phyloP scores from a whole-genome alignment of 2,888 invertebrate genomes.

The Fragum whitleyi region DNA sequence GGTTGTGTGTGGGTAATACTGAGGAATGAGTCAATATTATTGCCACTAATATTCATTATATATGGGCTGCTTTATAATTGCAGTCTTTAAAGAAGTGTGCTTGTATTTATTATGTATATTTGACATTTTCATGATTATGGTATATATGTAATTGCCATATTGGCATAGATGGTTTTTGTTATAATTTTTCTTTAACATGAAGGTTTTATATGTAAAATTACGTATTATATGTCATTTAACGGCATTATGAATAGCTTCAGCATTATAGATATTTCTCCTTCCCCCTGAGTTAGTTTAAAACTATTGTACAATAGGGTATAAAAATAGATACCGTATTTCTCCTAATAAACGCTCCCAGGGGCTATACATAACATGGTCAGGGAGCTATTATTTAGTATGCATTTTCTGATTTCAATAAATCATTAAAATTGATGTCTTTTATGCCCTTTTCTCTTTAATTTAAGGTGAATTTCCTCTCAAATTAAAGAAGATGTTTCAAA shows the following conservation, averaged over 20 bases:
- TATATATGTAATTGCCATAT: not conserved
- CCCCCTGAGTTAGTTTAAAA: not conserved
- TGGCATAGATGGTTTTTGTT: not conserved
- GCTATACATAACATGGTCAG: no score
- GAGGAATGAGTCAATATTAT: no score
- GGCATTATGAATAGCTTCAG: conserved; percentile 29
- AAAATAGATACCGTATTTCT: no score
- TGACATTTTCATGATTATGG: not conserved
- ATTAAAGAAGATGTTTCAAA: no score
- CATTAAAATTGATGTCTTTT: no score
- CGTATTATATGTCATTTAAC: conserved; percentile 20
- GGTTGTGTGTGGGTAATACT: no score
- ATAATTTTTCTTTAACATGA: not conserved
- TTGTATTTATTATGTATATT: not conserved
- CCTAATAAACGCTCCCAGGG: no score
- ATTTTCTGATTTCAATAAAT: no score
- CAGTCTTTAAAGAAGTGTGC: not conserved
- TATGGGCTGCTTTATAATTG: no score
- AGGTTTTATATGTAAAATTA: not conserved
- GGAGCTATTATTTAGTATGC: no score
- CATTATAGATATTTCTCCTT: conserved; percentile 11
- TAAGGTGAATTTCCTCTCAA: no score
- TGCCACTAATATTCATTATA: not conserved
- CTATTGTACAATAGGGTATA: not conserved
- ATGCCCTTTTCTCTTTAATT: no score